Conservation (phyloP, 2,888 invertebrate species). For the Agriopis aurantiaria region DNA sequence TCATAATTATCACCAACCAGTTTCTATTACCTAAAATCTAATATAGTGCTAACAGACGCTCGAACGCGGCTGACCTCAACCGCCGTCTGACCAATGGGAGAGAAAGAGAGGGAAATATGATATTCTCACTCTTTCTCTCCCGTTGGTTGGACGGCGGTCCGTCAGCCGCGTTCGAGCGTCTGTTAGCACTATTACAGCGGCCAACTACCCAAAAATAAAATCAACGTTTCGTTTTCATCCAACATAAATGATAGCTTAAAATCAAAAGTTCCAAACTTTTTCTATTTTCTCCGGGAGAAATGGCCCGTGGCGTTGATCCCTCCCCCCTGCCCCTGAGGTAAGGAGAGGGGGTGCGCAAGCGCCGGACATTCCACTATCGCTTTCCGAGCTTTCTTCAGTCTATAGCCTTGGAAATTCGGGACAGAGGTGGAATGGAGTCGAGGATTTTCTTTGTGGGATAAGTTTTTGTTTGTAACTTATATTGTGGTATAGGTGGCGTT, state of each 20-base stretch:
- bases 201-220: constrained; percentile 1
- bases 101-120: too few species aligned
- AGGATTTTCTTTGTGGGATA: constrained; percentile 7
- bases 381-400: constrained; percentile 84
- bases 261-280: constrained; percentile 51
- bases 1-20: too few species aligned
- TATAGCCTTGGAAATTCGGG: constrained; percentile 79
- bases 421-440: constrained; percentile 59
- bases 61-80: too few species aligned
- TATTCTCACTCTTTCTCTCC: too few species aligned
- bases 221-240: constrained; percentile 45
- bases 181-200: not conserved
- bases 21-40: too few species aligned
- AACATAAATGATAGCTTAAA: constrained; percentile 42
- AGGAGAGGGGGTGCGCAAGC: constrained; percentile 58
- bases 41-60: too few species aligned
- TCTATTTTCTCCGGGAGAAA: constrained; percentile 54
- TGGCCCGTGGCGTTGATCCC: constrained; percentile 69
- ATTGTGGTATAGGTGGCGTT: not conserved
- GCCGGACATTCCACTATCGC: constrained; percentile 82
- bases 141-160: too few species aligned
- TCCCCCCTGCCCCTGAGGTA: constrained; percentile 28
- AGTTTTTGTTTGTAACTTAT: constrained; percentile 2
- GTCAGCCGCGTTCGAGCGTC: too few species aligned
- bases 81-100: too few species aligned